Evolutionary conservation across 2,888 invertebrate species (phyloP), one percentile per base, ranked within the genome.

Genomic region (Saturnia japonica): DNA sequence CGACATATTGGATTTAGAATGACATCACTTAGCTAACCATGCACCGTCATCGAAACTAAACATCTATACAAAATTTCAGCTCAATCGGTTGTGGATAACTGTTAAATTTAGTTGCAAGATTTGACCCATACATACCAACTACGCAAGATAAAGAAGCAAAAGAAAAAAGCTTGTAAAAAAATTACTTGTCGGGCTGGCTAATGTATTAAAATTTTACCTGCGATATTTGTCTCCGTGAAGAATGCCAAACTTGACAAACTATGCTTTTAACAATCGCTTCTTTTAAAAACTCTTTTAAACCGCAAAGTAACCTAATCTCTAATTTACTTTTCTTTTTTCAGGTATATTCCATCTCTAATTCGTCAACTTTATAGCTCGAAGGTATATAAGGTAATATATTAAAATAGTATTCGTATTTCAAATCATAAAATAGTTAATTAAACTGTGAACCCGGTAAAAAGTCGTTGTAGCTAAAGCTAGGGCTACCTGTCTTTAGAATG

Each of bases 361-460:
- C 34, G 11, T 40, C 64, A 64, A 64, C 64, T 40, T 34, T 64
- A n/a, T 16, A 40, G n/a, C 64, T 40, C n/a, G 0, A 25, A 64
- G 19, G 40, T 40, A 64, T 34, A 40, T 40, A 64, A 64, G 40
- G 34, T 64, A 64, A 64, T 40, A 64, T 64, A 64, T 19, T 40
- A 40, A 64, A 64, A 64, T 64, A 64, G 40, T 40, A 40, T 40
- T 40, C 19, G n/a, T 64, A 40, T 40, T 64, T 40, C n/a, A 6
- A 64, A 40, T 64, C 40, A 64, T 40, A 40, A 64, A 34, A 64
- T 19, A 40, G 64, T 40, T 57, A 57, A 19, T 40, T n/a, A 68
- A 68, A 57, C 57, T 57, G 42, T 34, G 42, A 42, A 57, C 57
- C 42, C 34, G 16, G 57, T 60, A 28, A 60, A 60, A 60, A 60